Conservation (phyloP, 1,140 invertebrate species). For the Rhynchophorus ferrugineus region DNA sequence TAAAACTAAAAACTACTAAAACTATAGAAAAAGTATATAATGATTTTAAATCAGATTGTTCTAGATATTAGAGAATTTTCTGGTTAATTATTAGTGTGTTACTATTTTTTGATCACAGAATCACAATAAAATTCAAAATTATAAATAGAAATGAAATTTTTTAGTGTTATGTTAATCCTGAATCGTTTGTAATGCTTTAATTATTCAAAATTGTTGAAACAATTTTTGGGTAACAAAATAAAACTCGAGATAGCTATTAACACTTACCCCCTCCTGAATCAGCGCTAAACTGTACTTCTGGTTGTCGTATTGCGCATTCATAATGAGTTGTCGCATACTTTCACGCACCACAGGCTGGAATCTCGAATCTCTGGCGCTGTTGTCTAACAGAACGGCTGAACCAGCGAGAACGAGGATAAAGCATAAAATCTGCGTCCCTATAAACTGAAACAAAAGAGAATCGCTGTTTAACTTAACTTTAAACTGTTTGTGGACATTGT, state of each 20-base stretch:
- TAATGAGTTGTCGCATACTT: constrained; percentile 63
- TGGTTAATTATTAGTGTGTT: too few species aligned
- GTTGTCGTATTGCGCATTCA: constrained; percentile 57
- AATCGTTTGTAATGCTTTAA: too few species aligned
- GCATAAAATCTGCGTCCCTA: constrained; percentile 57
- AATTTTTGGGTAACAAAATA: not conserved
- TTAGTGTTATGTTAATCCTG: too few species aligned
- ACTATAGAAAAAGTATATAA: too few species aligned
- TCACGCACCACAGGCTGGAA: constrained; percentile 66
- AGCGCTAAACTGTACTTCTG: constrained; percentile 57
- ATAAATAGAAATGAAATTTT: too few species aligned
- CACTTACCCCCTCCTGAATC: constrained; percentile 77
- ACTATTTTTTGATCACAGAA: too few species aligned
- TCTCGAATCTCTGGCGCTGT: constrained; percentile 68
- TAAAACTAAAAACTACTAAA: too few species aligned
- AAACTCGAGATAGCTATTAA: not conserved
- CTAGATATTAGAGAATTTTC: too few species aligned
- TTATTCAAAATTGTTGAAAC: too few species aligned
- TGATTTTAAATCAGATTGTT: too few species aligned
- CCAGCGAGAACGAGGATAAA: constrained; percentile 68
- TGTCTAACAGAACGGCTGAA: constrained; percentile 67
- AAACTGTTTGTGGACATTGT: too few species aligned
- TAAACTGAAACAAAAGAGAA: constrained; percentile 51
- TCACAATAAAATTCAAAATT: too few species aligned
- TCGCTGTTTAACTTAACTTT: not conserved